Base-by-base conservation (phyloP, 2,797 vertebrate genomes). In the Crenichthys baileyi region DNA sequence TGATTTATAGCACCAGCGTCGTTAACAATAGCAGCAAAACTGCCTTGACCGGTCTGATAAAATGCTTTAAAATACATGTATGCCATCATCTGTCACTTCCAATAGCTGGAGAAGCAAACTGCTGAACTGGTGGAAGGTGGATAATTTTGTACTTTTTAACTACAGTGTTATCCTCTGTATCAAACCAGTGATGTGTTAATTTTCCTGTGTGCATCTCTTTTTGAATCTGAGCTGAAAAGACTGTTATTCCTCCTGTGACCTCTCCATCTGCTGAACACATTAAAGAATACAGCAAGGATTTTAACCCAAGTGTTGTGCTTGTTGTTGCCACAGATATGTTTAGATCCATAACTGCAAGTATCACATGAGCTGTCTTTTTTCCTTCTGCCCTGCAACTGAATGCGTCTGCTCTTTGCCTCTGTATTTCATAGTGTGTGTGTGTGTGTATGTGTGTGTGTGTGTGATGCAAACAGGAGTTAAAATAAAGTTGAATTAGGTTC, bases 241-340 rank as follows among this genome's bases (percentile, higher is more conserved):
- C 80, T 84, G 76, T 88, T 87, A 83, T 68, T 22, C 71, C 63
- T 76, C 68, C 16, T 68, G 68, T 91, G 83, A 87, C 79, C 73
- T 31, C 26, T 56, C 56, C 63, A 70, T 87, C 83, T 82, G 55
- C 67, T 82, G 77, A 90, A 88, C 86, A 81, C 50, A 93, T 93
- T 93, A 93, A 93, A 95, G 73, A 89, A 26, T 13, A 75, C 56
- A 83, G 80, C 71, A 70, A 85, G 79, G 88, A 83, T 48, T 84
- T 87, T 70, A 75, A 85, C 39, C 24, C 3, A 36, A 55, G 70
- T 82, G 77, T 86, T 2, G 26, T 82, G 77, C 61, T 81, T 86
- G 46, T 75, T 87, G 73, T 87, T 77, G 72, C 85, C 11, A 0
- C 15, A 73, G 50, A 75, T 31, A 77, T 81, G 83, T 81, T 80